phyloP scores from a whole-genome alignment of 2,888 invertebrate species.

The Limnephilus rhombicus region DNA sequence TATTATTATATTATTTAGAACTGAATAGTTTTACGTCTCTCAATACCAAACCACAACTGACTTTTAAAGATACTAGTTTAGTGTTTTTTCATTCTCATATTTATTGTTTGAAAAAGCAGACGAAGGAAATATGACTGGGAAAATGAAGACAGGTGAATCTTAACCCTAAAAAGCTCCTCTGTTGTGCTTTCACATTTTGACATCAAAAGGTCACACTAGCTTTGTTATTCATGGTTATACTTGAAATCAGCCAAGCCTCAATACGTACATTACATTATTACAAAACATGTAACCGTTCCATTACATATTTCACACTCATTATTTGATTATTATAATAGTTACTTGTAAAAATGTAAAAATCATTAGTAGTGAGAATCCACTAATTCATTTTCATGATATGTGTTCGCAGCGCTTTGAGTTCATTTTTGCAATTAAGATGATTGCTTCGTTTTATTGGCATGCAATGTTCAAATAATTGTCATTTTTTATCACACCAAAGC shows the following conservation, averaged over 20 bases:
- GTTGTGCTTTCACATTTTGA: background rate
- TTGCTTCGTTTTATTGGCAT: background rate
- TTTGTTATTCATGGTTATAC: background rate
- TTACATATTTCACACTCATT: background rate
- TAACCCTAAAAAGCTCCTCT: background rate
- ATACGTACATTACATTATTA: background rate
- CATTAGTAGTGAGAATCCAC: background rate
- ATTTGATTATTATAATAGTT: background rate
- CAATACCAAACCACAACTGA: background rate
- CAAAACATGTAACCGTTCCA: background rate
- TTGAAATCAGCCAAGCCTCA: background rate
- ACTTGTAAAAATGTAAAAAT: background rate
- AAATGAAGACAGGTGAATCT: constrained; percentile 77
- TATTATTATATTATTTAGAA: too few species aligned
- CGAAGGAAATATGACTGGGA: constrained; percentile 78
- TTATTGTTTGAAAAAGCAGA: constrained; percentile 69
- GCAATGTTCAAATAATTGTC: background rate
- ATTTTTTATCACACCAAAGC: background rate
- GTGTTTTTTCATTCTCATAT: constrained; percentile 8
- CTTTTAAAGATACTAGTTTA: background rate
- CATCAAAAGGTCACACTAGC: background rate
- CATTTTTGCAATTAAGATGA: background rate
- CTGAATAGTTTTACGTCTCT: background rate
- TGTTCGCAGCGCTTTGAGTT: background rate
- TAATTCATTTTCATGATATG: background rate